Evolutionary conservation across 1,140 invertebrate genomes (phyloP).

Genomic region (Drosophila truncata): DNA sequence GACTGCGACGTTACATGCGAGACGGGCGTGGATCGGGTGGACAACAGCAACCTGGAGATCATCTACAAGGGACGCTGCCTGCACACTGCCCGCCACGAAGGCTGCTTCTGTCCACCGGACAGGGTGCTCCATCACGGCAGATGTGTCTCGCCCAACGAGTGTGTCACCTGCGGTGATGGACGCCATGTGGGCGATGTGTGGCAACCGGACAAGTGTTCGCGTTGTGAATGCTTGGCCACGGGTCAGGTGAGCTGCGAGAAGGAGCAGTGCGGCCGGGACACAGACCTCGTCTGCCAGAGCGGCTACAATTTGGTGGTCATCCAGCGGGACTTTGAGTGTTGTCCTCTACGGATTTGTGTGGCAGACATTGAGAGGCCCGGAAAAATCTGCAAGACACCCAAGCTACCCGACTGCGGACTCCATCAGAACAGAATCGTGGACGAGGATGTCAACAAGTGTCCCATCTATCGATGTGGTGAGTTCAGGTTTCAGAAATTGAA

Average conservation of each 20-base stretch:
- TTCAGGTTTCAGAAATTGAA: background rate
- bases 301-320: constrained; percentile 4
- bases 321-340: constrained; percentile 6
- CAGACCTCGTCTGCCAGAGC: constrained; percentile 12
- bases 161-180: constrained; percentile 15
- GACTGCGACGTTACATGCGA: constrained; percentile 20
- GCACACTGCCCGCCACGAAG: constrained; percentile 13
- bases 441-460: constrained; percentile 5
- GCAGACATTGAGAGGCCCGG: background rate
- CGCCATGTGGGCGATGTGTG: constrained; percentile 15
- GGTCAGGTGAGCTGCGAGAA: constrained; percentile 9
- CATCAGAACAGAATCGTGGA: constrained; percentile 5
- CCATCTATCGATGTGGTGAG: constrained; percentile 20
- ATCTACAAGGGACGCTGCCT: constrained; percentile 20
- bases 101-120: constrained; percentile 19
- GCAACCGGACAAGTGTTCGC: constrained; percentile 17
- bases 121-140: constrained; percentile 11
- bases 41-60: constrained; percentile 4
- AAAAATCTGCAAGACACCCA: constrained; percentile 3
- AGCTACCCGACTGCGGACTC: constrained; percentile 11
- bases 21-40: constrained; percentile 12
- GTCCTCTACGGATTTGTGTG: background rate
- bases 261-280: constrained; percentile 10
- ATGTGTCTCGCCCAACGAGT: constrained; percentile 13
- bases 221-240: constrained; percentile 1